phyloP scores from a whole-genome alignment of 2,888 invertebrate genomes.

The Dolichopus griseipennis region DNA sequence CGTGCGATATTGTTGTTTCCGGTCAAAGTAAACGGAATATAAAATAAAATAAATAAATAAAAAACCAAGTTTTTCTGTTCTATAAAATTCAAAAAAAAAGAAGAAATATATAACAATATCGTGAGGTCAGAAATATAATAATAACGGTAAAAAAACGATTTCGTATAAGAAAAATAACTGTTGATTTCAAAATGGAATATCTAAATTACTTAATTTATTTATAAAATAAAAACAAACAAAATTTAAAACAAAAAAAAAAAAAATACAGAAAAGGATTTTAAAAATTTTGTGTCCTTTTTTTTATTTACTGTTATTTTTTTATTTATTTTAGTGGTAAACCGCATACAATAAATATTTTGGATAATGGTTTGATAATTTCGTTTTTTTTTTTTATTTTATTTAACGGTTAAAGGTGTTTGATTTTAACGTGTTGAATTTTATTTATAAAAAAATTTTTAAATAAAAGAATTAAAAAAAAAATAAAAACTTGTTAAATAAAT shows the following conservation, averaged over 20 bases:
- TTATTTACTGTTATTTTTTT: background rate
- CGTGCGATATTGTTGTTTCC: conserved; percentile 7
- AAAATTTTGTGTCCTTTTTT: background rate
- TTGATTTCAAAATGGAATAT: background rate
- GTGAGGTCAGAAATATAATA: background rate
- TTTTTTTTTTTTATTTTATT: background rate
- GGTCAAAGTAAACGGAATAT: conserved; percentile 8
- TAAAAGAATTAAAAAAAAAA: no score
- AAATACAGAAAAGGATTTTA: background rate
- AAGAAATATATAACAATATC: background rate
- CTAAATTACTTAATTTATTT: conserved; percentile 8
- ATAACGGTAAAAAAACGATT: background rate
- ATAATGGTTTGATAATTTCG: no score
- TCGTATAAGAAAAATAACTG: background rate
- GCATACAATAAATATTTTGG: background rate
- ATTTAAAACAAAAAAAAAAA: no score
- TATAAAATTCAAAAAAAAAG: no score
- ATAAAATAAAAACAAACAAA: background rate
- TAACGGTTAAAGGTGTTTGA: no score
- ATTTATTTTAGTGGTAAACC: background rate
- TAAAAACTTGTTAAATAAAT: no score
- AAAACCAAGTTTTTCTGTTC: background rate
- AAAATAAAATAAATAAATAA: background rate
- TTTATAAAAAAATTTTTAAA: no score
- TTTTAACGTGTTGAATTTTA: no score